A percentile compares a stretch with the other conserved stretches of the same genome.
phyloP scores from a whole-genome alignment of 1,140 invertebrate species.

The Acromyrmex echinatior region DNA sequence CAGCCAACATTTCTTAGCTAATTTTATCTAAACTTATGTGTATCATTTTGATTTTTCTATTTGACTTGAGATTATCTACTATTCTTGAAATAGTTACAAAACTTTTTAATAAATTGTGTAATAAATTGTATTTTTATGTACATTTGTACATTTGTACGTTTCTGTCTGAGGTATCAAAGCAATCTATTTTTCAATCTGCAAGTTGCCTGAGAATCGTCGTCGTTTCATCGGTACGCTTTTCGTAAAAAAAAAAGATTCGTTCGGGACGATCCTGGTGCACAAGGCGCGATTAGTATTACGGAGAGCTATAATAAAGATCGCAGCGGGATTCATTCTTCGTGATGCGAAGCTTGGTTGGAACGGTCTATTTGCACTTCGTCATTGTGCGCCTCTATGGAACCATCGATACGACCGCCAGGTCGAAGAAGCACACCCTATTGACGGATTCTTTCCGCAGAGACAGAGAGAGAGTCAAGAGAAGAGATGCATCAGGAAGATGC shows the following conservation, averaged over 20 bases:
- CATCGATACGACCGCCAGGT: conserved; percentile 49
- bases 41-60: background rate
- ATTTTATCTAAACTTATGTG: background rate
- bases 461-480: conserved; percentile 39
- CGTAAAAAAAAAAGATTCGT: conserved; percentile 57
- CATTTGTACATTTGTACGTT: background rate
- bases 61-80: background rate
- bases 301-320: conserved; percentile 76
- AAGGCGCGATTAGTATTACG: conserved; percentile 43
- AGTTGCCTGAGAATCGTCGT: conserved; percentile 4
- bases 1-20: background rate
- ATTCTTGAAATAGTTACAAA: background rate
- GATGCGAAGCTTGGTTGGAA: conserved; percentile 62
- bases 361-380: conserved; percentile 79
- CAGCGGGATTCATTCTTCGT: conserved; percentile 77
- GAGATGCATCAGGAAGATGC: conserved; percentile 5
- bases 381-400: conserved; percentile 70
- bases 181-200: conserved; percentile 5
- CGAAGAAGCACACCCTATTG: conserved; percentile 75
- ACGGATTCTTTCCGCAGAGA: conserved; percentile 77
- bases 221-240: conserved; percentile 1
- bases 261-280: conserved; percentile 35
- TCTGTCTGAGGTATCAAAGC: background rate
- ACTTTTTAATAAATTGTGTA: background rate
- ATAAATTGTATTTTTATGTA: no score